Percentiles rank a stretch among this genome's conserved stretches.
phyloP scores from a whole-genome alignment of 2,113 vertebrate genomes.

The Delphinapterus leucas region DNA sequence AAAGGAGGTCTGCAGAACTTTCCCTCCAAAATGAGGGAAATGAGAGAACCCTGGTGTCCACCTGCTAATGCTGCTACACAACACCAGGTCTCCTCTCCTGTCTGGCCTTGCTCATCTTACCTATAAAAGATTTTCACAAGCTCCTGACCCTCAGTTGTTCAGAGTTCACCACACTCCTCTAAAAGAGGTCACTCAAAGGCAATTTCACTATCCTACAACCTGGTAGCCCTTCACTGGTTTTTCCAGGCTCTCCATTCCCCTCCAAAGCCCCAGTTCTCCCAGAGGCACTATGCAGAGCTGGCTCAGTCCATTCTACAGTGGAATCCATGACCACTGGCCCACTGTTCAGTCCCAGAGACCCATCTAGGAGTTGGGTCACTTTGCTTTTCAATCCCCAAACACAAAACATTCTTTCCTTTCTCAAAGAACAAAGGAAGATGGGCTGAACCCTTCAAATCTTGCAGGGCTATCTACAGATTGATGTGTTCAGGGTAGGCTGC shows the following conservation, averaged over 20 bases:
- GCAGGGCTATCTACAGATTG: background rate
- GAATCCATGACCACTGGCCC: too few species aligned
- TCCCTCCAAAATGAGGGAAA: background rate
- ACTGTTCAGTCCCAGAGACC: background rate
- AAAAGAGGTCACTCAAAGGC: background rate
- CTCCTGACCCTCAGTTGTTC: background rate
- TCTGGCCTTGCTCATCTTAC: background rate
- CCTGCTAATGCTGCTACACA: background rate
- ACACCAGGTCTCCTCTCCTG: background rate
- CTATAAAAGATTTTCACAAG: background rate
- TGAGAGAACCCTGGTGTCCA: background rate
- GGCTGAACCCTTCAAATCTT: background rate
- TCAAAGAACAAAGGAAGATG: background rate
- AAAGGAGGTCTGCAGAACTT: background rate
- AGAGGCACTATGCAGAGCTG: background rate
- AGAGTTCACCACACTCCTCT: background rate
- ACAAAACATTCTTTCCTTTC: background rate
- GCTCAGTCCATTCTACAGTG: background rate
- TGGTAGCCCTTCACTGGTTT: background rate
- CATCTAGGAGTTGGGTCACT: background rate
- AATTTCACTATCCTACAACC: background rate
- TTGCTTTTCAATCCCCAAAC: background rate
- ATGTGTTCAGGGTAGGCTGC: background rate
- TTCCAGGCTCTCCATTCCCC: background rate
- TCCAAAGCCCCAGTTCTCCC: background rate